These are phyloP conservation scores for Eupsilia transversa DNA, from an alignment of 2,888 invertebrate species.

Conservation along the genomic window DNA sequence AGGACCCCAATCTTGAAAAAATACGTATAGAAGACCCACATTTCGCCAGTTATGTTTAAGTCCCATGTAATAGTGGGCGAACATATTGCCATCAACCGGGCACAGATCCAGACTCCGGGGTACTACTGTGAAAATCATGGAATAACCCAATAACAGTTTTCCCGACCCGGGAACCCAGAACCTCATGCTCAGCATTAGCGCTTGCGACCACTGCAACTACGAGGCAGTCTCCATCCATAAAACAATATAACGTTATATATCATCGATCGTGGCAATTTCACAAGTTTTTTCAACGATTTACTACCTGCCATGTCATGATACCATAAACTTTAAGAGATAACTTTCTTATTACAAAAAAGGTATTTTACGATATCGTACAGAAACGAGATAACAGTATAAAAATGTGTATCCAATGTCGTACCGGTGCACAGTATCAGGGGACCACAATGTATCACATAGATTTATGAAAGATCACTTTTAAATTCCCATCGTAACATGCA, in stretches of 20 bases:
- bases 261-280: constrained; percentile 21
- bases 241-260: constrained; percentile 9
- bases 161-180: no score
- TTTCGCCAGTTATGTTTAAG: no score
- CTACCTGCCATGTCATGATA: constrained; percentile 54
- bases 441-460: constrained; percentile 6
- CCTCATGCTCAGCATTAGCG: no score
- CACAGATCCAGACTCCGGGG: no score
- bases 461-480: constrained; percentile 14
- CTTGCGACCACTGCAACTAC: no score
- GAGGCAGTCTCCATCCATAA: no score
- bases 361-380: constrained; percentile 50
- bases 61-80: no score
- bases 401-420: constrained; percentile 53
- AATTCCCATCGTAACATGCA: neutral
- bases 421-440: constrained; percentile 18
- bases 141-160: no score
- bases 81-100: no score
- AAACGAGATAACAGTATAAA: constrained; percentile 49
- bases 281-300: constrained; percentile 50
- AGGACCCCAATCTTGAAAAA: neutral
- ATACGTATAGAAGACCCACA: neutral
- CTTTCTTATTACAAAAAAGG: constrained; percentile 61
- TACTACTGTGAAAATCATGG: no score
- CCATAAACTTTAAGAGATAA: constrained; percentile 62